phyloP scores from a whole-genome alignment of 1,140 invertebrate genomes.

The Leptinotarsa defecta region DNA sequence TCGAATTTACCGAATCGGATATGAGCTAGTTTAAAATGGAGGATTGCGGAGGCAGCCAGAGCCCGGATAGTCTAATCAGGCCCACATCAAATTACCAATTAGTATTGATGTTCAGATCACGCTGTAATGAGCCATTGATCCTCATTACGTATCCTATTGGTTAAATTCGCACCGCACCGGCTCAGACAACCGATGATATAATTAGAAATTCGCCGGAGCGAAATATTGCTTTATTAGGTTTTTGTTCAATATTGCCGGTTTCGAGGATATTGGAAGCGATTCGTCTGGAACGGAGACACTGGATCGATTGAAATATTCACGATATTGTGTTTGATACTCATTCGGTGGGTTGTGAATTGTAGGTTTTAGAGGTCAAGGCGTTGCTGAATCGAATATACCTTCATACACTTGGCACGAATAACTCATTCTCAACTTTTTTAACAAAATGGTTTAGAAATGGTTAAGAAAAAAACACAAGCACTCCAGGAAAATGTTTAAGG shows the following conservation, averaged over 20 bases:
- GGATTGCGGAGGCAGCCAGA: constrained; percentile 11
- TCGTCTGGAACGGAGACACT: not conserved
- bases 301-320: not conserved
- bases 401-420: no score
- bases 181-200: constrained; percentile 6
- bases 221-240: constrained; percentile 9
- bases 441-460: no score
- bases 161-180: constrained; percentile 11
- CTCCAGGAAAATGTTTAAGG: no score
- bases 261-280: not conserved
- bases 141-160: constrained; percentile 41
- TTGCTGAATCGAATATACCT: no score
- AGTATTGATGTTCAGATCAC: constrained; percentile 51
- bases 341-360: no score
- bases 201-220: constrained; percentile 1
- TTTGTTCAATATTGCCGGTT: constrained; percentile 7
- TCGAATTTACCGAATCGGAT: constrained; percentile 20
- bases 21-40: constrained; percentile 24
- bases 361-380: no score
- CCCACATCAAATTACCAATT: constrained; percentile 54
- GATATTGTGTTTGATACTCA: not conserved
- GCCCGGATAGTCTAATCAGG: constrained; percentile 44
- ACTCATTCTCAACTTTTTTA: no score
- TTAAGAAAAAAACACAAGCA: no score
- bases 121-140: constrained; percentile 53